phyloP scores from a whole-genome alignment of 2,888 invertebrate species.

The Drosophila pseudotakahashii region DNA sequence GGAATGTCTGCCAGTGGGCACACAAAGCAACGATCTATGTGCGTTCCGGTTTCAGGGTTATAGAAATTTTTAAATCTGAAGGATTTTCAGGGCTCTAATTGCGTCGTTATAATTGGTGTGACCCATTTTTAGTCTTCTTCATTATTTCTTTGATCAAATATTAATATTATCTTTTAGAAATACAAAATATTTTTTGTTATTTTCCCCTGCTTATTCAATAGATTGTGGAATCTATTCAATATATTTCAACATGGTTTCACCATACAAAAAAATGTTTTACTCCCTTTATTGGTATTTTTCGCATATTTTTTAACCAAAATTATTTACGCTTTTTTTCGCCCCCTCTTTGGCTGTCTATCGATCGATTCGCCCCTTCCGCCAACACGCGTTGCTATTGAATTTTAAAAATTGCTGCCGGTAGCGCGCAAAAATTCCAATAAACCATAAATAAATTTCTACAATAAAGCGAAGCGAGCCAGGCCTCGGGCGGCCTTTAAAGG shows the following conservation, averaged over 20 bases:
- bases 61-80: background rate
- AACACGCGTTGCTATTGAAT: constrained; percentile 71
- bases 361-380: constrained; percentile 14
- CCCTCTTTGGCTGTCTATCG: constrained; percentile 14
- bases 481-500: constrained; percentile 67
- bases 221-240: background rate
- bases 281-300: constrained; percentile 40
- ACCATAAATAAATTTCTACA: constrained; percentile 80
- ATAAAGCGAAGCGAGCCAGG: constrained; percentile 77
- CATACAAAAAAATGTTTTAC: constrained; percentile 7
- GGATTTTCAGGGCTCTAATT: constrained; percentile 1
- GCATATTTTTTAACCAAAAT: constrained; percentile 61
- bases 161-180: too few species aligned
- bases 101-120: background rate
- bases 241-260: constrained; percentile 4
- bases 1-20: constrained; percentile 30
- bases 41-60: constrained; percentile 24
- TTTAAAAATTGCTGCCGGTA: constrained; percentile 76
- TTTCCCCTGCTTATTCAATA: too few species aligned
- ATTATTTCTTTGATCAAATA: too few species aligned
- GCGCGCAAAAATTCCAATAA: constrained; percentile 80
- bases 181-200: too few species aligned
- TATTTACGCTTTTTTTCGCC: constrained; percentile 50
- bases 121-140: background rate
- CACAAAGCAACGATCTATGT: constrained; percentile 18